A percentile compares a stretch with the other conserved stretches of the same genome.
phyloP scores from a whole-genome alignment of 2,888 invertebrate species.

The Macrosiphum euphorbiae region DNA sequence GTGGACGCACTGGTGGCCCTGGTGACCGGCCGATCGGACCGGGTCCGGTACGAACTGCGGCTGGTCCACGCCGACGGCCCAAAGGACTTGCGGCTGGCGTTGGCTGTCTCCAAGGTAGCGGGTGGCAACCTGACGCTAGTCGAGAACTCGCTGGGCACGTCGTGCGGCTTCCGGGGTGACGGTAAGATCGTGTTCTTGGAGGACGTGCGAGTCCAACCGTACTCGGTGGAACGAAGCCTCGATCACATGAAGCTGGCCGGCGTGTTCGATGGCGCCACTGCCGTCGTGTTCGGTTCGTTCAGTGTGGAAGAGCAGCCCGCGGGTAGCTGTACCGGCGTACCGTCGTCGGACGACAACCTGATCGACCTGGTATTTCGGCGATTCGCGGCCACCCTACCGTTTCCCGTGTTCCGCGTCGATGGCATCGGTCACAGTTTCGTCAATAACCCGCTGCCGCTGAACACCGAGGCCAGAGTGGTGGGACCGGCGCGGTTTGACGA shows the following conservation, averaged over 20 bases:
- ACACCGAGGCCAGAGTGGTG: background rate
- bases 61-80: background rate
- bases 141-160: slow-evolving; percentile 16
- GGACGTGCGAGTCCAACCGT: background rate
- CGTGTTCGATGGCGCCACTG: background rate
- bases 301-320: background rate
- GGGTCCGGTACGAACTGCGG: background rate
- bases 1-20: slow-evolving; percentile 6
- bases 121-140: slow-evolving; percentile 19
- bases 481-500: background rate
- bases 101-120: background rate
- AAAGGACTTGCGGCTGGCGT: background rate
- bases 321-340: background rate
- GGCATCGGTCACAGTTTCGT: background rate
- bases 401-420: background rate
- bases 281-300: slow-evolving; percentile 23
- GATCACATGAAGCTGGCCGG: slow-evolving; percentile 24
- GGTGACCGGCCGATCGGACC: background rate
- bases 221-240: background rate
- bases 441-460: background rate
- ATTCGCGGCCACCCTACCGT: slow-evolving; percentile 3
- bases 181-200: slow-evolving; percentile 16
- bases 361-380: background rate
- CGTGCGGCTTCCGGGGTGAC: background rate
- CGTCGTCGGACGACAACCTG: background rate